phyloP scores from a whole-genome alignment of 2,888 invertebrate genomes.

The Mylabris sibirica region DNA sequence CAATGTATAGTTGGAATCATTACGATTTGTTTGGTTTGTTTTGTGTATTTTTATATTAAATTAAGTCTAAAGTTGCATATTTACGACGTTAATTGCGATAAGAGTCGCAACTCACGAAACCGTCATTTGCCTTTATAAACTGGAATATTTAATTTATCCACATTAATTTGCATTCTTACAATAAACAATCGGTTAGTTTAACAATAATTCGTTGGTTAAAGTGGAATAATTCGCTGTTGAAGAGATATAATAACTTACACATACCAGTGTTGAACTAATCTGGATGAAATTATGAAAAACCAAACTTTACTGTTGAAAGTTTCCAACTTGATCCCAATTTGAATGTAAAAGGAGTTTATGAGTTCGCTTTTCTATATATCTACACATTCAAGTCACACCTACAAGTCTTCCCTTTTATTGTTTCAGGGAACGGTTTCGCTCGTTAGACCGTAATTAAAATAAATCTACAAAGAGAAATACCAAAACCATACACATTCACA shows the following conservation, averaged over 20 bases:
- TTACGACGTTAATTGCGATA: not conserved
- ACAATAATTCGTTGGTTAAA: not conserved
- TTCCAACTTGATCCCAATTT: slow-evolving; percentile 32
- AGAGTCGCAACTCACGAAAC: not conserved
- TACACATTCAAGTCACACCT: slow-evolving; percentile 53
- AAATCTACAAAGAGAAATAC: slow-evolving; percentile 53
- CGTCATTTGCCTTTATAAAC: not conserved
- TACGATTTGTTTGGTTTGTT: not conserved
- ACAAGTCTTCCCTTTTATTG: slow-evolving; percentile 52
- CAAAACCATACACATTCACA: slow-evolving; percentile 25
- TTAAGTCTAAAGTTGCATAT: not conserved
- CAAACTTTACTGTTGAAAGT: slow-evolving; percentile 6
- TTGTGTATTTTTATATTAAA: not conserved
- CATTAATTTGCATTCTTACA: not conserved
- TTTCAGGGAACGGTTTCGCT: slow-evolving; percentile 55
- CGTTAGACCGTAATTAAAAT: slow-evolving; percentile 59
- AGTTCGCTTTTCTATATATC: slow-evolving; percentile 38
- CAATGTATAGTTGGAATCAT: not conserved
- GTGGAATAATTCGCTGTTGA: not conserved
- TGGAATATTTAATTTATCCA: not conserved
- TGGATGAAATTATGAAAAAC: slow-evolving; percentile 11
- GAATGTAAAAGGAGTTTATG: slow-evolving; percentile 39
- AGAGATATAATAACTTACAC: not conserved
- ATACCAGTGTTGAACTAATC: not conserved
- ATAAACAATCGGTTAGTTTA: slow-evolving; percentile 11